Percentiles rank a stretch among this genome's conserved stretches.
phyloP scores from a whole-genome alignment of 2,888 invertebrate species.

The Lamproptera curius region DNA sequence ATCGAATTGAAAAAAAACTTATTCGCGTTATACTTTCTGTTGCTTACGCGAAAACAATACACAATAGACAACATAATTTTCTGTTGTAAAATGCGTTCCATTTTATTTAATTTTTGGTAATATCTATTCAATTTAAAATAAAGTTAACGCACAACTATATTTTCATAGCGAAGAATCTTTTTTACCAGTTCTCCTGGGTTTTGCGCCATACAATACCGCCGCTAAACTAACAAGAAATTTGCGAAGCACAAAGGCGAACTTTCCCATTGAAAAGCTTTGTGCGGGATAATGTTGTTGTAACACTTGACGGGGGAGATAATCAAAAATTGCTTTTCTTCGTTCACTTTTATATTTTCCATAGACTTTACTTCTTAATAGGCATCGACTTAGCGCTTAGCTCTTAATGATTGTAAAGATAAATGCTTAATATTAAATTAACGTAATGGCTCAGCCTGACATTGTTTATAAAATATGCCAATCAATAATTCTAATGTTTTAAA shows the following conservation, averaged over 20 bases:
- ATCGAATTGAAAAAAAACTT: no score
- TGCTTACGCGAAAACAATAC: no score
- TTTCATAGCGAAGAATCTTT: neutral
- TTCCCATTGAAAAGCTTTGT: slow-evolving; percentile 13
- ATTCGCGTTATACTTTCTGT: no score
- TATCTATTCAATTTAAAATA: neutral
- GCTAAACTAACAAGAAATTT: slow-evolving; percentile 16
- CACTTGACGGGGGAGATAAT: neutral
- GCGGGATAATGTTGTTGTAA: slow-evolving; percentile 7
- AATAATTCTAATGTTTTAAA: no score
- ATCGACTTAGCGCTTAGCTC: no score
- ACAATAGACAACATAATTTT: no score
- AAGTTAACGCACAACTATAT: neutral
- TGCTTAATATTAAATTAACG: no score
- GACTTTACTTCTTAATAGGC: no score
- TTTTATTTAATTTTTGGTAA: neutral
- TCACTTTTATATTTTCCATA: no score
- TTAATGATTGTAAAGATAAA: no score
- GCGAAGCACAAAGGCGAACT: slow-evolving; percentile 11
- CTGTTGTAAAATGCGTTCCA: no score
- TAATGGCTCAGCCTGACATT: no score
- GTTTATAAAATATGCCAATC: neutral
- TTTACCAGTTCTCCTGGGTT: slow-evolving; percentile 13
- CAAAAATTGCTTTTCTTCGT: neutral
- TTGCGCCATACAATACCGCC: slow-evolving; percentile 8